Base-by-base conservation (phyloP, 2,113 vertebrate species). In the Zosterops pallidus region DNA sequence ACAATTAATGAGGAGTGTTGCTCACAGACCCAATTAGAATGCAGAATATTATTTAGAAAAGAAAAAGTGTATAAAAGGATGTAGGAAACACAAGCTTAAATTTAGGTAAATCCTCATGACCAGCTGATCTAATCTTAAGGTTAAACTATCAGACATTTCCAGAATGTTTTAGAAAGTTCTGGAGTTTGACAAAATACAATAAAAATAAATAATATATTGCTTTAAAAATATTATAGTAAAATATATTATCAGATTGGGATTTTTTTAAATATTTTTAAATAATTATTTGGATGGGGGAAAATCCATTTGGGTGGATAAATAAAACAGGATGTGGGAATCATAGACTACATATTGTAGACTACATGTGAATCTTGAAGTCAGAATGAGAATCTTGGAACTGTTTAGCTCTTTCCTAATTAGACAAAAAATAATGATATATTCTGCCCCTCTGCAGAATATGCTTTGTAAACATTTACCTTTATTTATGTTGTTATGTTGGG, bases 171-270 rank as follows among this genome's bases (percentile, higher is more conserved):
- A 39, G 14, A 74, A 82, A 12, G 2, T 39, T 82, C n/a, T 57
- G 44, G 69, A 74, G 3, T 35, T 47, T 49, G 31, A 77, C 31
- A 55, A 46, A 59, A 52, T 29, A 62, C 2, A 57, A 72, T 24
- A n/a, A 71, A 65, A 80, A 9, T 1, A 44, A 55, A 57, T 2
- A 3, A 11, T 12, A n/a, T 6, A 28, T 23, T 42, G 10, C 50
- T 67, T 59, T 4, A 6, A 16, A 47, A 49, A 50, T 41, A 10
- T 12, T 39, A 20, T 4, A 18, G 5, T 39, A 33, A 35, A 81
- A 49, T 0, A 39, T 25, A 25, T 35, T 50, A 56, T 59, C 1
- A 41, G 39, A 8, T 14, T 29, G 5, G 3, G 6, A 2, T 2
- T 31, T 28, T 35, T 47, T 37, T 37, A 5, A 22, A 1, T 9